phyloP scores from a whole-genome alignment of 2,888 invertebrate genomes.

The Nephrotoma appendiculata region DNA sequence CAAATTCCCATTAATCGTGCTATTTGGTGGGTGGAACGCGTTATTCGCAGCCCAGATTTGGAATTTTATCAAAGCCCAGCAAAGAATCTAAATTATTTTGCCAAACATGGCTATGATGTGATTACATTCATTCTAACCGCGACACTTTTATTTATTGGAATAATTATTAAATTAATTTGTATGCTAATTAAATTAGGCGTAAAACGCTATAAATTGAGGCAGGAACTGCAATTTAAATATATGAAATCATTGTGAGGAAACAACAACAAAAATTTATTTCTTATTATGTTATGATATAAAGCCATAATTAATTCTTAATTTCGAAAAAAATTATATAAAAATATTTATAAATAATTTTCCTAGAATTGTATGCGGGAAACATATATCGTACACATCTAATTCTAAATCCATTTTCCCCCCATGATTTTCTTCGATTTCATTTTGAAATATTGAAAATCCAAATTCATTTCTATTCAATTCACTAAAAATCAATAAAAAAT shows the following conservation, averaged over 20 bases:
- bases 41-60: background rate
- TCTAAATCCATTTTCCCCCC: background rate
- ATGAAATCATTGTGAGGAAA: background rate
- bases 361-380: background rate
- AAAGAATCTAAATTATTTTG: background rate
- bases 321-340: background rate
- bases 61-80: background rate
- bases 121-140: background rate
- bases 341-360: background rate
- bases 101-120: background rate
- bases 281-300: background rate
- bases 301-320: background rate
- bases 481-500: background rate
- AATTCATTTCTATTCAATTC: background rate
- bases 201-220: background rate
- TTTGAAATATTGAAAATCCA: background rate
- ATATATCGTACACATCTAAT: background rate
- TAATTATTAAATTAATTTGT: background rate
- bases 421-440: background rate
- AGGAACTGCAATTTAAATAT: background rate
- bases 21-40: conserved; percentile 9
- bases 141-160: background rate
- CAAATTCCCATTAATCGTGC: conserved; percentile 8
- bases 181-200: background rate
- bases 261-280: background rate